phyloP scores from a whole-genome alignment of 2,797 vertebrate genomes.

The Leptodactylus fallax region DNA sequence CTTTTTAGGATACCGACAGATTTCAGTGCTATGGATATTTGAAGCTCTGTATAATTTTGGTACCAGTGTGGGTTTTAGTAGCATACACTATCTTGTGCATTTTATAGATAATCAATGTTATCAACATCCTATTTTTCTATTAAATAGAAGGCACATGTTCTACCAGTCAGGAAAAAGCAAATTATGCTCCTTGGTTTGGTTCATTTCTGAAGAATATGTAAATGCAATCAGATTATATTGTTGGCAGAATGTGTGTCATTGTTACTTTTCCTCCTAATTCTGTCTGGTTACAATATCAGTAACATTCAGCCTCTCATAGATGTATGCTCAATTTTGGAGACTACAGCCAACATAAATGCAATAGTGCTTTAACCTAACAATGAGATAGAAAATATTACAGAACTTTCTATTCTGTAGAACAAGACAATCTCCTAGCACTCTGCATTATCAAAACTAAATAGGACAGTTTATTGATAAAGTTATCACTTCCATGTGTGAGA shows the following conservation, averaged over 20 bases:
- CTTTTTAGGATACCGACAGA: background rate
- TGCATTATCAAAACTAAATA: conserved; percentile 24
- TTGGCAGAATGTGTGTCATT: conserved; percentile 24
- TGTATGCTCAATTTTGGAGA: conserved; percentile 3
- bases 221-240: conserved; percentile 26
- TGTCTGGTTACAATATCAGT: conserved; percentile 17
- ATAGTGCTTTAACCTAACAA: conserved; percentile 22
- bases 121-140: background rate
- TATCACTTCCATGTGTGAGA: conserved; percentile 20
- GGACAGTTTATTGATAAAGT: conserved; percentile 33
- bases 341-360: conserved; percentile 45
- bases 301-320: conserved; percentile 36
- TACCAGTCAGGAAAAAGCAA: background rate
- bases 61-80: background rate
- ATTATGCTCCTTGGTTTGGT: background rate
- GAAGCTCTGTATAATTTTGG: background rate
- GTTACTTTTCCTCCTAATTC: conserved; percentile 24
- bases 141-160: background rate
- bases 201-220: background rate
- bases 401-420: conserved; percentile 33
- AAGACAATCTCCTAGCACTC: conserved; percentile 37
- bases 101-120: background rate
- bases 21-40: background rate
- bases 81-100: background rate
- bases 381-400: conserved; percentile 44